A percentile compares a stretch with the other conserved stretches of the same genome.
Evolutionary conservation across 2,797 vertebrate genomes (phyloP).

Genomic region (Odontamblyopus rebecca): DNA sequence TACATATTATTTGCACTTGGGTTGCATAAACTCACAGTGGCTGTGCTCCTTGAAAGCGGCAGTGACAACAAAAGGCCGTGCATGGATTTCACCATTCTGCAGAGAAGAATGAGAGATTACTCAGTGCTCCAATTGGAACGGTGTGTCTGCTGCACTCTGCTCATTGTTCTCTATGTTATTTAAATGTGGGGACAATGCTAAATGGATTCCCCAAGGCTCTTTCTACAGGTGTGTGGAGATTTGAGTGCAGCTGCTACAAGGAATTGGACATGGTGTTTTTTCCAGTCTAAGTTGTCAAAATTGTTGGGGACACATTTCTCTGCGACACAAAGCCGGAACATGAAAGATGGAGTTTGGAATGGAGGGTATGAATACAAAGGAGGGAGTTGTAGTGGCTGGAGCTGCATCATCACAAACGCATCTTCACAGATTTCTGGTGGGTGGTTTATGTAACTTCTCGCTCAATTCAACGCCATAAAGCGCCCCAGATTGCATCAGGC

Average conservation of each 20-base stretch:
- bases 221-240: constrained; percentile 64
- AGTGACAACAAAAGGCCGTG: constrained; percentile 33
- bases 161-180: constrained; percentile 72
- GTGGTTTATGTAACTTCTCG: constrained; percentile 68
- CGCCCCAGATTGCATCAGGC: constrained; percentile 34
- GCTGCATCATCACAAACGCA: constrained; percentile 61
- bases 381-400: constrained; percentile 20
- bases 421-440: constrained; percentile 67
- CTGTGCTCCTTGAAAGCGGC: constrained; percentile 33
- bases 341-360: constrained; percentile 48
- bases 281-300: constrained; percentile 50
- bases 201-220: constrained; percentile 59
- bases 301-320: constrained; percentile 54
- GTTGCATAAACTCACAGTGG: constrained; percentile 28
- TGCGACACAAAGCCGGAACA: constrained; percentile 41
- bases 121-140: constrained; percentile 49
- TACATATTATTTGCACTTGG: constrained; percentile 21
- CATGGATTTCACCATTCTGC: constrained; percentile 48
- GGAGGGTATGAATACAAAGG: constrained; percentile 38
- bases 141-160: constrained; percentile 43
- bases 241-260: constrained; percentile 60
- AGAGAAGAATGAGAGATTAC: constrained; percentile 52
- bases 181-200: constrained; percentile 70
- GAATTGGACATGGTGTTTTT: constrained; percentile 58
- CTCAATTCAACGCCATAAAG: constrained; percentile 47